Conservation (phyloP, 1,140 invertebrate genomes). For the Coptotermes formosanus region DNA sequence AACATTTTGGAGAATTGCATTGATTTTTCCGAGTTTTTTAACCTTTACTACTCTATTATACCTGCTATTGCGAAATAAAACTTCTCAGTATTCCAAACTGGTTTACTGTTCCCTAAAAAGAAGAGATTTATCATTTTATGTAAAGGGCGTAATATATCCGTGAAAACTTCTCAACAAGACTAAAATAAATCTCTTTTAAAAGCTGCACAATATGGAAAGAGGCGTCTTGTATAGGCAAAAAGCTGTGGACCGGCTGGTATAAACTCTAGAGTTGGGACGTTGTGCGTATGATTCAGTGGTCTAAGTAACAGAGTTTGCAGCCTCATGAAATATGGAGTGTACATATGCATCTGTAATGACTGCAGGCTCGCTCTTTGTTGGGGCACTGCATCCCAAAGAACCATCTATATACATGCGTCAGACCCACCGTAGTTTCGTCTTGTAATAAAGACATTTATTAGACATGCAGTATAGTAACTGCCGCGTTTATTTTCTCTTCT, state of each 20-base stretch:
- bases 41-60: not conserved
- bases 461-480: not conserved
- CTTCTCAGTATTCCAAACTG: not conserved
- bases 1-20: not conserved
- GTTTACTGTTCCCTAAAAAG: not conserved
- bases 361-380: not conserved
- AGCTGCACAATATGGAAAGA: not conserved
- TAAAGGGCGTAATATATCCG: not conserved
- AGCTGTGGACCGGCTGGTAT: not conserved
- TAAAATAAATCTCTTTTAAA: not conserved
- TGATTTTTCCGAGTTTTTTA: not conserved
- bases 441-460: not conserved
- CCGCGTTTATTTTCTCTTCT: not conserved
- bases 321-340: not conserved
- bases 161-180: conserved; percentile 13
- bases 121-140: not conserved
- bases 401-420: not conserved
- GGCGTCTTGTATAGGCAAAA: not conserved
- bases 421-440: not conserved
- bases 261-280: not conserved
- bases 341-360: conserved; percentile 16
- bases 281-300: not conserved
- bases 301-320: not conserved
- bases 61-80: not conserved
- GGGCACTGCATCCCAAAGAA: not conserved